These are phyloP conservation scores for Scaptomyza reducta DNA, from an alignment of 2,888 invertebrate genomes.

Conservation along the genomic window DNA sequence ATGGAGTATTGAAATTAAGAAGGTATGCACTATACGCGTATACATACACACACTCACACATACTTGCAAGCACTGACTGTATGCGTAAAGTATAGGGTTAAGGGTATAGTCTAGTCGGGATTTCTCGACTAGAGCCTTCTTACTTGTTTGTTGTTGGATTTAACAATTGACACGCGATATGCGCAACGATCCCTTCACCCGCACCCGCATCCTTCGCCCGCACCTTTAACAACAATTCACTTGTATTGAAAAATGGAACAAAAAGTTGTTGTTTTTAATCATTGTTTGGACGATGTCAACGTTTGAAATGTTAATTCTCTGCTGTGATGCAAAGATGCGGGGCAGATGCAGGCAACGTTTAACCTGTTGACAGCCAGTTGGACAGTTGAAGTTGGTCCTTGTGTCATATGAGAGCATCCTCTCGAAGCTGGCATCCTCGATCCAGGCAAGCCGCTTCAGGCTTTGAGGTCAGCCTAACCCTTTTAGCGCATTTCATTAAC, in stretches of 20 bases:
- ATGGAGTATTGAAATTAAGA: too few relatives aligned
- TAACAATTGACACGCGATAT: slow-evolving; percentile 82
- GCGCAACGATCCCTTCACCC: not conserved
- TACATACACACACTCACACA: too few relatives aligned
- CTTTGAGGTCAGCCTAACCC: slow-evolving; percentile 71
- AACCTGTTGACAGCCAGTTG: slow-evolving; percentile 55
- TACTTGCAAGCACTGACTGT: too few relatives aligned
- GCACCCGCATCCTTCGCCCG: not conserved
- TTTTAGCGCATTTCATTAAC: slow-evolving; percentile 75
- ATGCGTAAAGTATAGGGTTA: too few relatives aligned
- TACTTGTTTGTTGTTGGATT: slow-evolving; percentile 9
- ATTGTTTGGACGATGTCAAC: slow-evolving; percentile 40
- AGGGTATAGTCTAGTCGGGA: too few relatives aligned
- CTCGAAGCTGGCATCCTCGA: not conserved
- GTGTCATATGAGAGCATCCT: slow-evolving; percentile 17
- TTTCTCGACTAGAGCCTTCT: too few relatives aligned
- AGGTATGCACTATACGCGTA: too few relatives aligned
- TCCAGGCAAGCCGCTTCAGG: slow-evolving; percentile 5
- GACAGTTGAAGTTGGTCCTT: slow-evolving; percentile 3
- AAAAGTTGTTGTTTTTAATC: slow-evolving; percentile 34
- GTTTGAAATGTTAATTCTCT: slow-evolving; percentile 51
- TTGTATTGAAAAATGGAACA: slow-evolving; percentile 59
- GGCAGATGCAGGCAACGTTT: slow-evolving; percentile 16
- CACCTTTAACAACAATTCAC: not conserved
- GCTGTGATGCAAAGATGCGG: slow-evolving; percentile 1